phyloP scores from a whole-genome alignment of 2,888 invertebrate genomes.

The Sinodicranocentrus sp. region DNA sequence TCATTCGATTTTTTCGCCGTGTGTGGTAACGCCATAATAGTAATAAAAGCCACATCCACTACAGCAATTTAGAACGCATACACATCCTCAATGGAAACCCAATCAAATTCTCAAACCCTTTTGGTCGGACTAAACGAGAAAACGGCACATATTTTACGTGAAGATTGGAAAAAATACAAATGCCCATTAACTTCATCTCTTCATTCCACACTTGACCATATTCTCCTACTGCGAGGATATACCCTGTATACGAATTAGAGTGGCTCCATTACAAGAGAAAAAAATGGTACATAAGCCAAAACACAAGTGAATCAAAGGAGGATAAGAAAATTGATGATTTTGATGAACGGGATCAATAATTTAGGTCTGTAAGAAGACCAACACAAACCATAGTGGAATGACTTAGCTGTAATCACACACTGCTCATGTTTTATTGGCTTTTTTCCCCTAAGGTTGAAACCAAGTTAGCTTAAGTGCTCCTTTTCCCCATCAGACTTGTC shows the following conservation, averaged over 20 bases:
- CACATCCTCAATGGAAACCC: neutral
- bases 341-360: slow-evolving; percentile 60
- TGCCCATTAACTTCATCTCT: slow-evolving; percentile 32
- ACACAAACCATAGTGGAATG: neutral
- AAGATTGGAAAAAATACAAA: slow-evolving; percentile 14
- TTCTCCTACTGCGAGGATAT: too few species aligned
- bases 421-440: neutral
- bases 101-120: slow-evolving; percentile 1
- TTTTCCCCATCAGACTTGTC: neutral
- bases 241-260: too few species aligned
- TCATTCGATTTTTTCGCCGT: slow-evolving; percentile 31
- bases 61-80: too few species aligned
- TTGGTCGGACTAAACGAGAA: neutral
- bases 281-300: neutral
- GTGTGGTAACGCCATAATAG: slow-evolving; percentile 15
- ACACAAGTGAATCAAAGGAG: neutral
- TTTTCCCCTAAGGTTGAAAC: neutral
- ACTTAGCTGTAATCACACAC: slow-evolving; percentile 14
- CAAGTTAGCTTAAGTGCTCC: neutral
- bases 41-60: neutral
- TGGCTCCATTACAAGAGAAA: slow-evolving; percentile 4
- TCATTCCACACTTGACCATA: too few species aligned
- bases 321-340: neutral
- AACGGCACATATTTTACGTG: neutral
- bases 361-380: slow-evolving; percentile 19